A percentile compares a stretch with the other conserved stretches of the same genome.
Conservation (phyloP, 1,140 invertebrate genomes). For the Drosophila neocordata region DNA sequence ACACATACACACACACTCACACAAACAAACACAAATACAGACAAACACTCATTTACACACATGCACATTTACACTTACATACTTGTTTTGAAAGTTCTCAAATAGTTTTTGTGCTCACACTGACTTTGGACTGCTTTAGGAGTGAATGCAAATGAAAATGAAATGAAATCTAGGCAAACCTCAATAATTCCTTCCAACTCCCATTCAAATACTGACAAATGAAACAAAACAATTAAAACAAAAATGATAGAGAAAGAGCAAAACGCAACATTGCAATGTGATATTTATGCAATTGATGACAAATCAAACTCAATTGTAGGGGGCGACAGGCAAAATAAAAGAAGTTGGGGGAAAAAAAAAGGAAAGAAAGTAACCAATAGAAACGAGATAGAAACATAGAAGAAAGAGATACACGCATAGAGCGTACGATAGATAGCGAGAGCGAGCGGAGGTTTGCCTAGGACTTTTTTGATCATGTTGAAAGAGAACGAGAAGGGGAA, state of each 20-base stretch:
- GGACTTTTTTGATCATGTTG: not conserved
- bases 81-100: constrained; percentile 60
- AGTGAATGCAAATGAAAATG: not conserved
- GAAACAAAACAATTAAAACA: not conserved
- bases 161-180: not conserved
- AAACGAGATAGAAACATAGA: not conserved
- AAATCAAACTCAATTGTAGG: constrained; percentile 20
- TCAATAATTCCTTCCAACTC: not conserved
- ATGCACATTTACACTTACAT: constrained; percentile 22
- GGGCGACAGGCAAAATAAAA: not conserved
- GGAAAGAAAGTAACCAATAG: not conserved
- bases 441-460: not conserved
- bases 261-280: constrained; percentile 17
- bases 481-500: constrained; percentile 8
- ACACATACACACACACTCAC: constrained; percentile 32
- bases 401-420: too few species aligned
- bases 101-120: constrained; percentile 55
- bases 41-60: constrained; percentile 17
- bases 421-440: not conserved
- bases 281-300: constrained; percentile 26
- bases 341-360: constrained; percentile 3
- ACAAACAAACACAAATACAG: constrained; percentile 4
- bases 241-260: not conserved
- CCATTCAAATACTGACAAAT: constrained; percentile 2
- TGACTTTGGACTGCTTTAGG: constrained; percentile 31